Conservation (phyloP, 2,888 invertebrate genomes). For the Thereva unica region DNA sequence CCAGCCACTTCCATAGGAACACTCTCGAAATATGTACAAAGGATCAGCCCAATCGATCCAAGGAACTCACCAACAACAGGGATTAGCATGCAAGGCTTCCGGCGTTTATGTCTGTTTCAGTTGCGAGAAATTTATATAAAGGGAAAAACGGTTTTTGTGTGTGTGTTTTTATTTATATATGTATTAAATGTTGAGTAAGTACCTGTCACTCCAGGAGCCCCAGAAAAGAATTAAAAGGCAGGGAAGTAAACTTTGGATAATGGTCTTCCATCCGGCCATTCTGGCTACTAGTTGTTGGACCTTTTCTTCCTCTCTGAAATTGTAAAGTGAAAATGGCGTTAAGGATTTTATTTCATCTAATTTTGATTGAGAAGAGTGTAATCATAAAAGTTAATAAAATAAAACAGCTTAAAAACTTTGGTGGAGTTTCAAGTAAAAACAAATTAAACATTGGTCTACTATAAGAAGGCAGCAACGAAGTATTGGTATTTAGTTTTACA, state of each 20-base stretch:
- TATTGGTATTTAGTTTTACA: no score
- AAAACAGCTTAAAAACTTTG: no score
- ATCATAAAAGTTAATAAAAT: no score
- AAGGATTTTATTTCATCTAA: slow-evolving; percentile 51
- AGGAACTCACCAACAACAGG: slow-evolving; percentile 81
- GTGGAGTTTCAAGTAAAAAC: no score
- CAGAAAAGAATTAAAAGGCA: slow-evolving; percentile 79
- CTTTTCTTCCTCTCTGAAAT: slow-evolving; percentile 64
- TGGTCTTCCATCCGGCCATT: slow-evolving; percentile 85
- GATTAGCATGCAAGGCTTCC: slow-evolving; percentile 76
- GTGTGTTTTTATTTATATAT: background rate
- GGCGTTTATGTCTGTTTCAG: slow-evolving; percentile 51
- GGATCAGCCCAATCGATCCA: slow-evolving; percentile 75
- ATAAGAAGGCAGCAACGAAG: no score
- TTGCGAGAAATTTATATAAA: slow-evolving; percentile 6
- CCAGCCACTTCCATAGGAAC: slow-evolving; percentile 81
- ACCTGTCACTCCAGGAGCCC: slow-evolving; percentile 76
- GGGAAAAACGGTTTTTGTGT: background rate
- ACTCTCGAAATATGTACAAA: slow-evolving; percentile 79
- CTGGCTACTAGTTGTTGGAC: slow-evolving; percentile 77
- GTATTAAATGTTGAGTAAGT: slow-evolving; percentile 41
- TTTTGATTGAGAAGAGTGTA: slow-evolving; percentile 50
- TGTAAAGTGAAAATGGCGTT: slow-evolving; percentile 14
- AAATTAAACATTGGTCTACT: no score
- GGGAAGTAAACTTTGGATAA: slow-evolving; percentile 81